These are phyloP conservation scores for Zele albiditarsus DNA, from an alignment of 2,888 invertebrate species.

Conservation along the genomic window DNA sequence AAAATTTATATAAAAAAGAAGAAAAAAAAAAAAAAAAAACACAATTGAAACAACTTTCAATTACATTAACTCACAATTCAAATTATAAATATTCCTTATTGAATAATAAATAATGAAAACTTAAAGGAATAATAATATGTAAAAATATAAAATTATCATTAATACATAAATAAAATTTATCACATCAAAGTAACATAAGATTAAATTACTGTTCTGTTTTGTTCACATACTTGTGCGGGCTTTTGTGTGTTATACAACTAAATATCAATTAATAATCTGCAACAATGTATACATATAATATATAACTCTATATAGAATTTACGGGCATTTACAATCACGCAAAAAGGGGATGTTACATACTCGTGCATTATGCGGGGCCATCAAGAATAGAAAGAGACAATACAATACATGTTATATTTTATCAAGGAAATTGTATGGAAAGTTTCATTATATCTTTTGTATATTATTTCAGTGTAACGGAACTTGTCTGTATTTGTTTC, in stretches of 20 bases:
- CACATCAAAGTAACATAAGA: too few species aligned
- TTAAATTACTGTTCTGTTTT: too few species aligned
- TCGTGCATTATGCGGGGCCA: not conserved
- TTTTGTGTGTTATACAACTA: not conserved
- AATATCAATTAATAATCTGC: not conserved
- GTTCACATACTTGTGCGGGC: not conserved
- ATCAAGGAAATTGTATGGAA: not conserved
- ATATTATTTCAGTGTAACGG: not conserved
- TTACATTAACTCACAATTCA: too few species aligned
- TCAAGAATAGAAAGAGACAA: not conserved
- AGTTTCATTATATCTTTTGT: not conserved
- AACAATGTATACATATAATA: not conserved
- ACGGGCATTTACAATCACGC: not conserved
- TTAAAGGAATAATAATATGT: too few species aligned
- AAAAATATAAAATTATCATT: too few species aligned
- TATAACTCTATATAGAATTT: not conserved
- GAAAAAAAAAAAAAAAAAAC: too few species aligned
- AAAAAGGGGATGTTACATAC: not conserved
- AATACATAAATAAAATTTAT: too few species aligned
- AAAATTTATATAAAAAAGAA: too few species aligned
- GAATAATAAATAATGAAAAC: too few species aligned
- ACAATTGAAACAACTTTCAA: too few species aligned
- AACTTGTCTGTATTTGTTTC: not conserved
- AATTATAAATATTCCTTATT: too few species aligned
- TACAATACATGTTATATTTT: constrained; percentile 1